Conservation (phyloP, 2,797 vertebrate species). For the Cyprinella venusta region DNA sequence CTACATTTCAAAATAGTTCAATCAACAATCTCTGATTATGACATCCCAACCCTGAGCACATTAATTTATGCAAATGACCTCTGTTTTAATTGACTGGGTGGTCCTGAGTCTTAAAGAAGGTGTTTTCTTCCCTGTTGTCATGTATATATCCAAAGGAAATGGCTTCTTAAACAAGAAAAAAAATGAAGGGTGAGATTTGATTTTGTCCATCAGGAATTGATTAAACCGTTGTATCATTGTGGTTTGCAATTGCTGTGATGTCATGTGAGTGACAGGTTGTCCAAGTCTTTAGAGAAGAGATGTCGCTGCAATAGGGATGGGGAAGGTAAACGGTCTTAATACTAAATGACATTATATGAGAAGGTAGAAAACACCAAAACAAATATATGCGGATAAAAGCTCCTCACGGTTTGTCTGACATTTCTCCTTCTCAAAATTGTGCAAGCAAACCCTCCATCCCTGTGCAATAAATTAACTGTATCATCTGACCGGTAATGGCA, state of each 20-base stretch:
- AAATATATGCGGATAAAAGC: not conserved
- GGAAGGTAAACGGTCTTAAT: not conserved
- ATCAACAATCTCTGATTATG: not conserved
- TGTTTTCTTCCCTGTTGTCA: not conserved
- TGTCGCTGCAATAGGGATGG: not conserved
- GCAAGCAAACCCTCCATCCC: not conserved
- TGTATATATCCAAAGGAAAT: not conserved
- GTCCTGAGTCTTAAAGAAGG: not conserved
- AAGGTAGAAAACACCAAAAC: not conserved
- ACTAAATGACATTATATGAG: not conserved
- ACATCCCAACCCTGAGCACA: not conserved
- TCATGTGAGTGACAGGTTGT: not conserved
- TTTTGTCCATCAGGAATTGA: not conserved
- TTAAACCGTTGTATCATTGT: not conserved
- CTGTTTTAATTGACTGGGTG: not conserved
- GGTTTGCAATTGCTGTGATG: not conserved
- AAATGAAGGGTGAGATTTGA: not conserved
- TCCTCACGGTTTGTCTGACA: not conserved
- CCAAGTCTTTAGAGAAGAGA: not conserved
- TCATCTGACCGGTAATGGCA: slow-evolving; percentile 29
- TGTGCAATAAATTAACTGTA: slow-evolving; percentile 17
- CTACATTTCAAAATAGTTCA: not conserved
- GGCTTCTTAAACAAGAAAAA: not conserved
- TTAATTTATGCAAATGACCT: not conserved
- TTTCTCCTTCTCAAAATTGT: not conserved